Percentiles rank a stretch among this genome's conserved stretches.
These are phyloP conservation scores for Chloromyia formosa DNA, from an alignment of 2,888 invertebrate genomes.

Conservation along the genomic window DNA sequence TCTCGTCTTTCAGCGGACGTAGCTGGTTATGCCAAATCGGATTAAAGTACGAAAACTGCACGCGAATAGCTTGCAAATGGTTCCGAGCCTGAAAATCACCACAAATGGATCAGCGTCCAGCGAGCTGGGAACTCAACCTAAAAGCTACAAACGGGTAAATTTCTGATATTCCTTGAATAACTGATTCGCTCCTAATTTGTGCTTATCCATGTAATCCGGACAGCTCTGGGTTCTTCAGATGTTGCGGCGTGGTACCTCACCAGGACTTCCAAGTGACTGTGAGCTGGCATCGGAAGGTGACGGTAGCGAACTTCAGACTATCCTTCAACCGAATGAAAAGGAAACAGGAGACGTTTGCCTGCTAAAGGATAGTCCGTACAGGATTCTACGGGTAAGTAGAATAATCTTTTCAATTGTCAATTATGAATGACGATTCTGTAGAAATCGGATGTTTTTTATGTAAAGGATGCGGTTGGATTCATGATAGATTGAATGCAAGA, in stretches of 20 bases:
- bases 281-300: conserved; percentile 22
- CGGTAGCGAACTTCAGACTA: conserved; percentile 67
- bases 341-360: conserved; percentile 72
- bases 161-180: background rate
- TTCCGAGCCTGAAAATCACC: conserved; percentile 9
- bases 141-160: conserved; percentile 35
- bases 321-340: conserved; percentile 64
- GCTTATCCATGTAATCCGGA: background rate
- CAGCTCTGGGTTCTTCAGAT: conserved; percentile 46
- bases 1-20: no score
- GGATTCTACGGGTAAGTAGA: conserved; percentile 62
- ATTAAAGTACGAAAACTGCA: background rate
- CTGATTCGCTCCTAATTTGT: no score
- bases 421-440: no score
- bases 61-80: conserved; percentile 22
- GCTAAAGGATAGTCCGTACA: conserved; percentile 71
- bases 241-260: conserved; percentile 34
- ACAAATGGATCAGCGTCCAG: background rate
- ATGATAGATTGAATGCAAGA: no score
- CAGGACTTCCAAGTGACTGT: conserved; percentile 16
- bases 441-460: no score
- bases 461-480: no score
- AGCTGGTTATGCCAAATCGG: conserved; percentile 9
- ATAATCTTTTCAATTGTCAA: no score
- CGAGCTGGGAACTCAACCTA: background rate